Percentiles rank a stretch among this genome's conserved stretches.
phyloP scores from a whole-genome alignment of 2,797 vertebrate species.

The Cephalopachus bancanus region DNA sequence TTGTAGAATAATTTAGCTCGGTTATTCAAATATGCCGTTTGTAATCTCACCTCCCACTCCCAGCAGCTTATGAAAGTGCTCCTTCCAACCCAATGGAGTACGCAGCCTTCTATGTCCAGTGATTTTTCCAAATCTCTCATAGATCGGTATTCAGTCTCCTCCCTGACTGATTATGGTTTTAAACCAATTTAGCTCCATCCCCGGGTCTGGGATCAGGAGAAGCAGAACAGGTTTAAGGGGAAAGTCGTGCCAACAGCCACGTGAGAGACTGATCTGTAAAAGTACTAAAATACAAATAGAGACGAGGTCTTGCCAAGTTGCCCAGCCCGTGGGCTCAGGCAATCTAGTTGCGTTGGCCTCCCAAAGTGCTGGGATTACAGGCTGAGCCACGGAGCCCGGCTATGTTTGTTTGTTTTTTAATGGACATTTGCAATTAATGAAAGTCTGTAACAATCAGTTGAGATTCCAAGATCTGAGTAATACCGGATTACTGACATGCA shows the following conservation, averaged over 20 bases:
- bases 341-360: too few species aligned
- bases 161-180: neutral
- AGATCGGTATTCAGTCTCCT: neutral
- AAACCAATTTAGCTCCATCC: neutral
- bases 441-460: neutral
- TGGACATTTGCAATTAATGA: neutral
- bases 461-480: neutral
- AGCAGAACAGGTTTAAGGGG: neutral
- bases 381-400: too few species aligned
- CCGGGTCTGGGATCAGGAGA: neutral
- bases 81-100: neutral
- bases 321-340: too few species aligned
- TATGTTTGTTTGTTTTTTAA: neutral
- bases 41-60: constrained; percentile 9
- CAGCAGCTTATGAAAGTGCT: neutral
- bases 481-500: neutral
- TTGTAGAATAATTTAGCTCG: constrained; percentile 45
- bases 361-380: too few species aligned
- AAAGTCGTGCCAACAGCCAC: neutral
- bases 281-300: neutral
- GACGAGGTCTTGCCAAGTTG: too few species aligned
- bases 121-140: neutral
- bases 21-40: constrained; percentile 58
- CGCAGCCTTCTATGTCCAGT: neutral
- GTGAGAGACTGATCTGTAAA: neutral